Percentiles rank a stretch among this genome's conserved stretches.
These are phyloP conservation scores for Caenorhabditis sp. DNA, from an alignment of 2,888 invertebrate genomes.

Conservation along the genomic window DNA sequence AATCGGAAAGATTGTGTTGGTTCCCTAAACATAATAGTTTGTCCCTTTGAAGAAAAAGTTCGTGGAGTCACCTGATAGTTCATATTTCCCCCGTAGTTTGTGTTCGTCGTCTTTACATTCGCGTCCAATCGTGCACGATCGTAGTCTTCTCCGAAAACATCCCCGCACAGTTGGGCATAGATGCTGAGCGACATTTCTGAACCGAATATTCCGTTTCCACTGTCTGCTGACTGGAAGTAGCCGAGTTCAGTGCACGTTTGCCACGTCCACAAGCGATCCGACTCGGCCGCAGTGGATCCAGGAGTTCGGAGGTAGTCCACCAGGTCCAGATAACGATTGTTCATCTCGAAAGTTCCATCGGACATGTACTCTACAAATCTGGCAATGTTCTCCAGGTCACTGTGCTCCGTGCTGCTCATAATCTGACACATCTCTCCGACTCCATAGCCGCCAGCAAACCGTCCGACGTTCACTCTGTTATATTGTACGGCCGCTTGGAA, in stretches of 20 bases:
- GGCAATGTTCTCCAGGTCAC: too few relatives aligned
- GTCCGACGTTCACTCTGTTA: slow-evolving; percentile 90
- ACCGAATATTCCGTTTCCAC: slow-evolving; percentile 72
- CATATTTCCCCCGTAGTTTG: too few relatives aligned
- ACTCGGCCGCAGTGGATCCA: slow-evolving; percentile 20
- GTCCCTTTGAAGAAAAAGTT: too few relatives aligned
- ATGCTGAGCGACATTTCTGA: slow-evolving; percentile 48
- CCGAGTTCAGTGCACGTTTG: slow-evolving; percentile 97
- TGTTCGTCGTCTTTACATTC: too few relatives aligned
- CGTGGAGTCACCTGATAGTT: too few relatives aligned
- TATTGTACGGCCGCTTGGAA: slow-evolving; percentile 94
- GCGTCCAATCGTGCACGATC: too few relatives aligned
- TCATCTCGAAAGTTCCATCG: too few relatives aligned
- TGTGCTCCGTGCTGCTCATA: too few relatives aligned
- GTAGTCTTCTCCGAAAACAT: slow-evolving; percentile 61
- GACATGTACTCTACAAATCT: too few relatives aligned
- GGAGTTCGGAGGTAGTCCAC: slow-evolving; percentile 30
- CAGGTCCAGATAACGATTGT: slow-evolving; percentile 49
- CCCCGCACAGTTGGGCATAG: slow-evolving; percentile 63
- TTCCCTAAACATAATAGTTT: too few relatives aligned
- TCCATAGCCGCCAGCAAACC: slow-evolving; percentile 82
- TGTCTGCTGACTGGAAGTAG: slow-evolving; percentile 90
- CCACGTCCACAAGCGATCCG: slow-evolving; percentile 88
- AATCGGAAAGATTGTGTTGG: too few relatives aligned
- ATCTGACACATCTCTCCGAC: slow-evolving; percentile 88